Base-by-base conservation (phyloP, 2,888 invertebrate genomes). In the Schizaphis graminum region DNA sequence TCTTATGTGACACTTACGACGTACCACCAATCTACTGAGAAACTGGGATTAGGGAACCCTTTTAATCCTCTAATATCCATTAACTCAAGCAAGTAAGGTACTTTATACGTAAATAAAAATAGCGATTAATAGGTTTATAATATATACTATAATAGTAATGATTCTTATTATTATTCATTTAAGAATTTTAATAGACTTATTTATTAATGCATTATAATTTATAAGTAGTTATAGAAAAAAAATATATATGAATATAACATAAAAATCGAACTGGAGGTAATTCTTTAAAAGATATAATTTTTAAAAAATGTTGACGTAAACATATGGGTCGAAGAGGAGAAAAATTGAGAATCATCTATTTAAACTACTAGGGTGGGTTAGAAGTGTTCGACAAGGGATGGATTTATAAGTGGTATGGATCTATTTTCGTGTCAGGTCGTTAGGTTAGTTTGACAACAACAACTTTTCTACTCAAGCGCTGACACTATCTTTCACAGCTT, bases 361-460 rank as follows among this genome's bases (percentile, higher is more conserved):
- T 91, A 84, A 56, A 91, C 77, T 84, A 84, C 91, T 28, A 21
- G 84, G 10, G 35, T 21, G 35, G 28, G 86, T n/a, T 92, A 49
- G 35, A 92, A 87, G 61, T 11, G 26, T 61, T 85, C 26, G 47
- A 84, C 61, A 67, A 57, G 85, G 47, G 85, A 89, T 85, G 44
- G 53, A 89, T 89, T 89, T 84, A 77, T 77, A 89, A 93, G 89
- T 89, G 85, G 56, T 89, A 77, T 57, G 26, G 56, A 89, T 93
- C 57, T 89, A 92, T 93, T 89, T 85, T 85, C 28, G 10, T 57
- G 57, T 85, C 57, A 84, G 56, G 35, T 56, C 53, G 41, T 57
- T 53, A 49, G 85, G 84, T 21, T 85, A 89, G 56, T 89, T 84
- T 89, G 85, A 44, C 89, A 84, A 85, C 47, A 84, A 91, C 77